These are phyloP conservation scores for Grammomys surdaster DNA, from an alignment of 2,113 vertebrate genomes.

Conservation along the genomic window DNA sequence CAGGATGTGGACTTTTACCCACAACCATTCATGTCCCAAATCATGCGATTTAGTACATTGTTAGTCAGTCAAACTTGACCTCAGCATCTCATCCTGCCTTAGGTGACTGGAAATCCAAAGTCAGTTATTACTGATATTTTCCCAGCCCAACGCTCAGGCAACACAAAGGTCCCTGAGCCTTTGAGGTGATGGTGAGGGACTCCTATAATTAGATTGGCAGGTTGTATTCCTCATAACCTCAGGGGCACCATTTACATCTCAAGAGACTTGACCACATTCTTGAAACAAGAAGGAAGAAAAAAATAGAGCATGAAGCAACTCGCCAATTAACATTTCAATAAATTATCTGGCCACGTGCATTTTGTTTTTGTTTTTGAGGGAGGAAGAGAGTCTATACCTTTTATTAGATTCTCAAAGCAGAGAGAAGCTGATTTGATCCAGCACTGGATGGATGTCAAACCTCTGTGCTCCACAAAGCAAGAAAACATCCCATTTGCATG, in stretches of 20 bases:
- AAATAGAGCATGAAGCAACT: conserved; percentile 61
- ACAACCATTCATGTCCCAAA: background rate
- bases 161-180: conserved; percentile 7
- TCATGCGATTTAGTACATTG: background rate
- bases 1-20: background rate
- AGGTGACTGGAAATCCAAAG: background rate
- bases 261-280: conserved; percentile 72
- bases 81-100: background rate
- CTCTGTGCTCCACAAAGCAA: conserved; percentile 69
- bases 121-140: background rate
- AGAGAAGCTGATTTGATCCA: conserved; percentile 72
- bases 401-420: conserved; percentile 76
- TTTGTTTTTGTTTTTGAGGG: conserved; percentile 53
- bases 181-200: background rate
- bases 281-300: background rate
- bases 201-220: background rate
- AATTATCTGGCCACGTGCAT: conserved; percentile 58
- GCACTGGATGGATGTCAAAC: conserved; percentile 71
- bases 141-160: background rate
- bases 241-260: conserved; percentile 63
- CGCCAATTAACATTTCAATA: conserved; percentile 78
- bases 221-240: conserved; percentile 31
- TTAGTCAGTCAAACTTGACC: conserved; percentile 45
- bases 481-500: conserved; percentile 79
- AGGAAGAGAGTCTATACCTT: conserved; percentile 70